Evolutionary conservation across 1,140 invertebrate species (phyloP).

Genomic region (Drosophila orena): DNA sequence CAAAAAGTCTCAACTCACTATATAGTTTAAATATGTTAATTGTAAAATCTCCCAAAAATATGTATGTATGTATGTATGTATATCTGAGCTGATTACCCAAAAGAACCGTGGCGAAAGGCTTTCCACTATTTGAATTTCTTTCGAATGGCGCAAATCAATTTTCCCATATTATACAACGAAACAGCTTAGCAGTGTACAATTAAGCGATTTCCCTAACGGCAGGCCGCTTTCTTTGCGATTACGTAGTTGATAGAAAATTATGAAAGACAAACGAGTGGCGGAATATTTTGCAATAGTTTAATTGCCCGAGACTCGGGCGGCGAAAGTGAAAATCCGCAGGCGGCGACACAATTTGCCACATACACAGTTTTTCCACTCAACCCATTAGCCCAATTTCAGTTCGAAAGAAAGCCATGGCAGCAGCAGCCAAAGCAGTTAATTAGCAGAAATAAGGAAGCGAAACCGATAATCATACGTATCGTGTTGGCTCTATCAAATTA

Average conservation of each 20-base stretch:
- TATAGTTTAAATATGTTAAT: too few relatives aligned
- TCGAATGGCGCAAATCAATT: slow-evolving; percentile 24
- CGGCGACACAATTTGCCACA: slow-evolving; percentile 40
- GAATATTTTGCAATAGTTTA: slow-evolving; percentile 70
- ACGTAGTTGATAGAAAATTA: slow-evolving; percentile 54
- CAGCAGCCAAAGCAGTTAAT: slow-evolving; percentile 50
- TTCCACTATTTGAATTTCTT: slow-evolving; percentile 17
- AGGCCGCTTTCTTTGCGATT: slow-evolving; percentile 65
- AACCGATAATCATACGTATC: slow-evolving; percentile 58
- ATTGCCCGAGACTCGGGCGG: slow-evolving; percentile 51
- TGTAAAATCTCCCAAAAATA: too few relatives aligned
- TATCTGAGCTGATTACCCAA: not conserved
- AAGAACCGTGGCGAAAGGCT: slow-evolving; percentile 3
- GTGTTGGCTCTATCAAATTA: slow-evolving; percentile 67
- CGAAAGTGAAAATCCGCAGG: slow-evolving; percentile 48
- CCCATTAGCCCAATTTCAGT: slow-evolving; percentile 54
- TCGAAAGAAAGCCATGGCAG: slow-evolving; percentile 37
- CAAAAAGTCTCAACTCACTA: too few relatives aligned
- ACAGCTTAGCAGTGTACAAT: slow-evolving; percentile 7
- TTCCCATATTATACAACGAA: not conserved
- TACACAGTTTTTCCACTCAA: slow-evolving; percentile 32
- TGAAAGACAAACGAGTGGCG: slow-evolving; percentile 35
- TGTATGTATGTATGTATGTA: too few relatives aligned
- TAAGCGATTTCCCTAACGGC: slow-evolving; percentile 57
- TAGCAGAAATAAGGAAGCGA: slow-evolving; percentile 78